Conservation (phyloP, 2,888 invertebrate genomes). For the Trisateles emortualis region DNA sequence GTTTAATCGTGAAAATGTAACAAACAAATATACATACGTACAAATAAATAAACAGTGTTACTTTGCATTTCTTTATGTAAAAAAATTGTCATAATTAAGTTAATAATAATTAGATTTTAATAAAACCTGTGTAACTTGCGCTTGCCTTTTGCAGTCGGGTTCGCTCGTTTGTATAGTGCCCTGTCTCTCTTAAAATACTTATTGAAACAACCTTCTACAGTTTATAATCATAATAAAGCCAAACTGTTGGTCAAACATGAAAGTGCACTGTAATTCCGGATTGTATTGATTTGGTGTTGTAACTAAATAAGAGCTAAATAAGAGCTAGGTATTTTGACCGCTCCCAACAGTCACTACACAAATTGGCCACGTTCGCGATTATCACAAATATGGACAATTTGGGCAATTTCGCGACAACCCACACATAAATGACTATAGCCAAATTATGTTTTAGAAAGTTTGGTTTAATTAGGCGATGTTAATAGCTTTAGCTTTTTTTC, state of each 20-base stretch:
- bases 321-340: conserved; percentile 18
- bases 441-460: conserved; percentile 1
- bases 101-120: no score
- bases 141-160: no score
- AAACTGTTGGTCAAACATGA: conserved; percentile 38
- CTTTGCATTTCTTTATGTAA: no score
- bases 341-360: conserved; percentile 20
- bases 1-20: no score
- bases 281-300: conserved; percentile 30
- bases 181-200: no score
- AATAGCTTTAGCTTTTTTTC: background rate
- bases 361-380: conserved; percentile 22
- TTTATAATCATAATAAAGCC: conserved; percentile 34
- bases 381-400: conserved; percentile 13
- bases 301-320: conserved; percentile 12
- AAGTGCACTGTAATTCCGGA: conserved; percentile 41
- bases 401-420: conserved; percentile 4
- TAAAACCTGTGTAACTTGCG: no score
- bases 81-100: no score
- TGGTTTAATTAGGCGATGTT: background rate
- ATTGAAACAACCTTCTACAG: conserved; percentile 25
- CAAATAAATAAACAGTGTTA: no score
- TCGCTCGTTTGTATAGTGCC: no score
- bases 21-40: no score
- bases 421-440: conserved; percentile 14